Evolutionary conservation across 2,113 vertebrate genomes (phyloP).

Genomic region (Crocuta crocuta): DNA sequence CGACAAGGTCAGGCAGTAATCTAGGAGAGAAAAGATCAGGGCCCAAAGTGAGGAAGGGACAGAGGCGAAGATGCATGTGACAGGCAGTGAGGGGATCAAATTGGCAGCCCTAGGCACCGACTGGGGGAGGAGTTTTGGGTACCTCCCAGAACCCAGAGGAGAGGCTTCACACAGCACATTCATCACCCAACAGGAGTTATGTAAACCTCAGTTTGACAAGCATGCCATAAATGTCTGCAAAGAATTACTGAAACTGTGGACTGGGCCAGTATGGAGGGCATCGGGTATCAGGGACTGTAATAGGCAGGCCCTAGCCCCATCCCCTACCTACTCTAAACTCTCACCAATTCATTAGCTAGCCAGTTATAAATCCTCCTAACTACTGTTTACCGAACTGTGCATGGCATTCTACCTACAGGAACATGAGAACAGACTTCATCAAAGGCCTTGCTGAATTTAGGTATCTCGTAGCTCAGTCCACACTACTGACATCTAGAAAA

Average conservation of each 20-base stretch:
- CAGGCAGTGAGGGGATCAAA: not conserved
- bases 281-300: not conserved
- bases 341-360: not conserved
- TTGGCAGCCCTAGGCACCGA: not conserved
- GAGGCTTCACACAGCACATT: not conserved
- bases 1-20: not conserved
- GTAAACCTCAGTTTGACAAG: not conserved
- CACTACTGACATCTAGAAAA: not conserved
- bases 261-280: not conserved
- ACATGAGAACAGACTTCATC: not conserved
- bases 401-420: not conserved
- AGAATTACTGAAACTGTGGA: not conserved
- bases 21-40: not conserved
- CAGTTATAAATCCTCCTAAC: not conserved
- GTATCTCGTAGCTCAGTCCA: not conserved
- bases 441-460: not conserved
- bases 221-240: not conserved
- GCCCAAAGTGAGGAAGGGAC: not conserved
- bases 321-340: not conserved
- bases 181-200: not conserved
- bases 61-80: not conserved
- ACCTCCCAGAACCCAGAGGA: not conserved
- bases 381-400: not conserved
- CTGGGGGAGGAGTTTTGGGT: not conserved
- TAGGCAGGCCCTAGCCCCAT: fast-evolving